These are phyloP conservation scores for Auanema freiburgensis DNA, from an alignment of 2,888 invertebrate species.

Conservation along the genomic window DNA sequence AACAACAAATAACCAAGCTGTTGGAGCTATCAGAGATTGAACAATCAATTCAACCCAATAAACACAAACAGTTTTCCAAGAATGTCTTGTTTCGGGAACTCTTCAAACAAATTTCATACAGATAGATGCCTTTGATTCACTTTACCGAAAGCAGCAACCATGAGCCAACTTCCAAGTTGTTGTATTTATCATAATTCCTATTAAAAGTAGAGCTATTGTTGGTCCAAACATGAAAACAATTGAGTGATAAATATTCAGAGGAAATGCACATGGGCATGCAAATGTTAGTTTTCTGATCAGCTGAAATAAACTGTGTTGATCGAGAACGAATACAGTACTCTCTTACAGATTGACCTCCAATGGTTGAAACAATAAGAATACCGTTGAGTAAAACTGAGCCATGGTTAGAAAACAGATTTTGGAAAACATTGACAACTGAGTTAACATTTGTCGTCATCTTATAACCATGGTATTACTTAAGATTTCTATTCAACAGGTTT, in stretches of 20 bases:
- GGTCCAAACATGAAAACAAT: constrained; percentile 50
- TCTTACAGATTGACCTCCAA: constrained; percentile 56
- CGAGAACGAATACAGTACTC: background rate
- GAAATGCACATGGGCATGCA: constrained; percentile 56
- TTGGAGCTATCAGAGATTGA: constrained; percentile 51
- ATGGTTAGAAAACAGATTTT: constrained; percentile 53
- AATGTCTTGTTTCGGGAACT: constrained; percentile 42
- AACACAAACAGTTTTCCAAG: constrained; percentile 43
- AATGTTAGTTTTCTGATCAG: constrained; percentile 53
- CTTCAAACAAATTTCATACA: constrained; percentile 19
- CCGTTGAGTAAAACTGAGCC: constrained; percentile 54
- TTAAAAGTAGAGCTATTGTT: constrained; percentile 30
- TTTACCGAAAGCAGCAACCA: constrained; percentile 51
- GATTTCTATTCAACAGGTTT: too few relatives aligned
- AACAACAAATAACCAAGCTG: constrained; percentile 57
- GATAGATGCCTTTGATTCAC: background rate
- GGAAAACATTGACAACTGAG: constrained; percentile 45
- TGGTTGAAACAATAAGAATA: constrained; percentile 55
- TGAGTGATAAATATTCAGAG: constrained; percentile 53
- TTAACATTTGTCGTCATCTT: constrained; percentile 39
- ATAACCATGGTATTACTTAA: background rate
- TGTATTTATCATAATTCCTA: constrained; percentile 50
- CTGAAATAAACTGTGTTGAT: constrained; percentile 27
- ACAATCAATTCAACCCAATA: constrained; percentile 52
- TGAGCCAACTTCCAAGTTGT: constrained; percentile 58